These are phyloP conservation scores for Oxygymnocypris stewartii DNA, from an alignment of 2,113 vertebrate species.

Conservation along the genomic window DNA sequence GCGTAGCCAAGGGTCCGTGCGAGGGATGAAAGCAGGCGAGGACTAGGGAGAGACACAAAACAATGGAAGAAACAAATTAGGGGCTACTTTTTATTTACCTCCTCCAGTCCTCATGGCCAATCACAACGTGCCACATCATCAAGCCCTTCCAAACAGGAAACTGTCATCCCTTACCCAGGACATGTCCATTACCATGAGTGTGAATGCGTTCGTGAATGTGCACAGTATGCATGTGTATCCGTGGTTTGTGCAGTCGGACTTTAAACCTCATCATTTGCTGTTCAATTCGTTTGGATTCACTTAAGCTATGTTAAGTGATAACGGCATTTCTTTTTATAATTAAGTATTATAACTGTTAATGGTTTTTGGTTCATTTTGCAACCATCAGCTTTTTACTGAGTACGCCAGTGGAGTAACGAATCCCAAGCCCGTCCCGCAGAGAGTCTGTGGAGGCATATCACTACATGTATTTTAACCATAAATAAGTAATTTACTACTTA, in stretches of 20 bases:
- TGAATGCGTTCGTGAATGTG: constrained; percentile 30
- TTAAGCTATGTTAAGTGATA: constrained; percentile 52
- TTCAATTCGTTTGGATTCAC: constrained; percentile 55
- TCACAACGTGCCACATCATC: constrained; percentile 59
- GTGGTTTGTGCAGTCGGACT: constrained; percentile 50
- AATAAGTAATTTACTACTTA: constrained; percentile 53
- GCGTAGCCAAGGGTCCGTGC: constrained; percentile 62
- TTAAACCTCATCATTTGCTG: constrained; percentile 60
- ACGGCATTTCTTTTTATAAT: constrained; percentile 60
- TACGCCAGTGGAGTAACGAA: constrained; percentile 46
- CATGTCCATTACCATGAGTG: constrained; percentile 47
- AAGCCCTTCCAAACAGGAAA: constrained; percentile 59
- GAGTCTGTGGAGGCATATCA: constrained; percentile 47
- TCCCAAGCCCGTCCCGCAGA: constrained; percentile 33
- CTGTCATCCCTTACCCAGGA: constrained; percentile 60
- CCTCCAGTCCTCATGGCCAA: constrained; percentile 59
- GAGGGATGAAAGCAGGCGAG: constrained; percentile 65
- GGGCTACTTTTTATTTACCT: constrained; percentile 61
- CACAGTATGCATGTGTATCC: constrained; percentile 43
- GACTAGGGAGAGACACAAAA: constrained; percentile 56
- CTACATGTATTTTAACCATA: constrained; percentile 49
- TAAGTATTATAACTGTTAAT: constrained; percentile 58
- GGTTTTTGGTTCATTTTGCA: constrained; percentile 56
- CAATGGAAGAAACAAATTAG: constrained; percentile 39
- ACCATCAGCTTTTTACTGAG: constrained; percentile 59